A percentile compares a stretch with the other conserved stretches of the same genome.
Conservation (phyloP, 2,888 invertebrate species). For the Hyposoter dolosus region DNA sequence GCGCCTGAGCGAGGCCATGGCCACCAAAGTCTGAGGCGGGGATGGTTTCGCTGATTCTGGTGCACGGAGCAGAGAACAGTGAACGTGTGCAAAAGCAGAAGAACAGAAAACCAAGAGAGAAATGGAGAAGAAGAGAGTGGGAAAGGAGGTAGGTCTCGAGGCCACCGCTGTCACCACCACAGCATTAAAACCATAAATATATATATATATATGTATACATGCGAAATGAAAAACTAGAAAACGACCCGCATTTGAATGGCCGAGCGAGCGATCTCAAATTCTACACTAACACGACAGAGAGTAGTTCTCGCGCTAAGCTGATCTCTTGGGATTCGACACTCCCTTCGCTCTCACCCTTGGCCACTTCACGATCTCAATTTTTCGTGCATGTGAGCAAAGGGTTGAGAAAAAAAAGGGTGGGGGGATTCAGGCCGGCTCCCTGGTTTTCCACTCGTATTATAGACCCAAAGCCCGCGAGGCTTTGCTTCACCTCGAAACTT, state of each 20-base stretch:
- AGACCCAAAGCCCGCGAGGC: slow-evolving; percentile 36
- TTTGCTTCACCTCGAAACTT: slow-evolving; percentile 53
- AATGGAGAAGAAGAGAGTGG: neutral
- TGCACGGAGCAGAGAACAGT: slow-evolving; percentile 23
- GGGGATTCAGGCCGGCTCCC: neutral
- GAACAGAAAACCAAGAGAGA: slow-evolving; percentile 31
- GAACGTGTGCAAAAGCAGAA: slow-evolving; percentile 9
- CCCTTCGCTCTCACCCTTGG: slow-evolving; percentile 7
- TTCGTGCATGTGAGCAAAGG: neutral
- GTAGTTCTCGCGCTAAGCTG: slow-evolving; percentile 57
- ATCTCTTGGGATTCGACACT: slow-evolving; percentile 51
- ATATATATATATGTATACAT: neutral
- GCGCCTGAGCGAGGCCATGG: slow-evolving; percentile 54
- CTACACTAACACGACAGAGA: slow-evolving; percentile 32
- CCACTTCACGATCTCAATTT: slow-evolving; percentile 50
- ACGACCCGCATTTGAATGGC: neutral
- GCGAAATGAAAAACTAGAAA: slow-evolving; percentile 5
- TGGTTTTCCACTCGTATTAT: slow-evolving; percentile 25
- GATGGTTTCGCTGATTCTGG: slow-evolving; percentile 42
- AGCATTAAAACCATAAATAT: slow-evolving; percentile 14
- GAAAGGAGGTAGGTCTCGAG: slow-evolving; percentile 16
- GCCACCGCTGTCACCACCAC: slow-evolving; percentile 30
- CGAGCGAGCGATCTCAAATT: neutral
- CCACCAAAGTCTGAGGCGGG: slow-evolving; percentile 40
- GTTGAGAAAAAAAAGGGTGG: neutral